These are phyloP conservation scores for Pholis gunnellus DNA, from an alignment of 2,113 vertebrate species.

Conservation along the genomic window DNA sequence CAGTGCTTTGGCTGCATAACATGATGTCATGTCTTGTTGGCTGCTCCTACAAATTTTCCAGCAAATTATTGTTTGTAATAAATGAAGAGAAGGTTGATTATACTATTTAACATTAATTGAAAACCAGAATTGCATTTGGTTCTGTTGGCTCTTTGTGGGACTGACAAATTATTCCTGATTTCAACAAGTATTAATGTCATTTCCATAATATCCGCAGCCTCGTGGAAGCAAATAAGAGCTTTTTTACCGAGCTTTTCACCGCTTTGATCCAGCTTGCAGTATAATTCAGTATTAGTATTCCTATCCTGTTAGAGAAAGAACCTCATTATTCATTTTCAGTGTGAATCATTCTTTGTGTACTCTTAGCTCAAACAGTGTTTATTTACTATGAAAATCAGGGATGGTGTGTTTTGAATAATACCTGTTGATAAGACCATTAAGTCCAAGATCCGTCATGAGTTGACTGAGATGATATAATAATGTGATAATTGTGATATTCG, in stretches of 20 bases:
- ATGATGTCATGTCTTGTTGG: slow-evolving; percentile 49
- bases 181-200: slow-evolving; percentile 17
- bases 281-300: slow-evolving; percentile 24
- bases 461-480: neutral
- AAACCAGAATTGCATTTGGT: neutral
- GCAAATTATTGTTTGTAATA: neutral
- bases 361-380: slow-evolving; percentile 10
- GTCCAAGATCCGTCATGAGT: neutral
- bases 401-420: slow-evolving; percentile 39
- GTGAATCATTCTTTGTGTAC: slow-evolving; percentile 1
- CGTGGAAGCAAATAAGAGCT: neutral
- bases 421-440: slow-evolving; percentile 56
- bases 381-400: neutral
- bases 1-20: slow-evolving; percentile 25
- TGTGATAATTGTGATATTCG: neutral
- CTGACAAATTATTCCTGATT: slow-evolving; percentile 1
- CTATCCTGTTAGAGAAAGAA: slow-evolving; percentile 3
- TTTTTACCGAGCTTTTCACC: slow-evolving; percentile 15
- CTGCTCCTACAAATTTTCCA: neutral
- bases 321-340: slow-evolving; percentile 28
- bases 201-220: slow-evolving; percentile 8
- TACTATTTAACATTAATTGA: neutral
- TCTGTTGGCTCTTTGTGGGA: neutral
- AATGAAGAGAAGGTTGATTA: neutral
- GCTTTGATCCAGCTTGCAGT: slow-evolving; percentile 16